These are phyloP conservation scores for Beaufortia kweichowensis DNA, from an alignment of 2,113 vertebrate genomes.

Conservation along the genomic window DNA sequence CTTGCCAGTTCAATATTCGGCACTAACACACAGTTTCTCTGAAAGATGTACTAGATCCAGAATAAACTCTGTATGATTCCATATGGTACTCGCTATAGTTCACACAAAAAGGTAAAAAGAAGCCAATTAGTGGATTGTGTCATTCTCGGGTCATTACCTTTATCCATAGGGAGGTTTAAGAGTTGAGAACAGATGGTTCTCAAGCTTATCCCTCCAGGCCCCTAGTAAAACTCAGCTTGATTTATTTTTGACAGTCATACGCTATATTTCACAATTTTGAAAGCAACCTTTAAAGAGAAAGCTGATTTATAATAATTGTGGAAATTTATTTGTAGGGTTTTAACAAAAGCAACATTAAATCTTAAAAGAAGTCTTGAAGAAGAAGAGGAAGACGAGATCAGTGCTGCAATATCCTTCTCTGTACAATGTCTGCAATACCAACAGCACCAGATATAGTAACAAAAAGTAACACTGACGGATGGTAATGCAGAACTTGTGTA, in stretches of 20 bases:
- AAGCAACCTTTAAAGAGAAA: slow-evolving; percentile 54
- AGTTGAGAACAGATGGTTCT: slow-evolving; percentile 63
- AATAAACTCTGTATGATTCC: background rate
- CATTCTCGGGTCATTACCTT: slow-evolving; percentile 33
- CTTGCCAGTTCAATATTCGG: no score
- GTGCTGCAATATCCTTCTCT: background rate
- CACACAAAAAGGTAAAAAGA: background rate
- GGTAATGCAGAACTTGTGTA: background rate
- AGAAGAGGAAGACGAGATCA: background rate
- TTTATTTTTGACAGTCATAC: slow-evolving; percentile 45
- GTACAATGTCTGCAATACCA: background rate
- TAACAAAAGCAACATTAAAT: background rate
- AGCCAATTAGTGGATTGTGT: slow-evolving; percentile 37
- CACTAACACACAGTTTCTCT: background rate
- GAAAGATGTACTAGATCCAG: background rate
- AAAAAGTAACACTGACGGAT: background rate
- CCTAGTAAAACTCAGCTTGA: slow-evolving; percentile 32
- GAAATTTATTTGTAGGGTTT: background rate
- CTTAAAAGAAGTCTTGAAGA: background rate
- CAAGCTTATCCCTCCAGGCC: slow-evolving; percentile 43
- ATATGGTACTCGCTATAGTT: background rate
- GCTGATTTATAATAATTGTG: background rate
- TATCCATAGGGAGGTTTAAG: slow-evolving; percentile 43
- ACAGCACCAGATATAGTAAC: background rate
- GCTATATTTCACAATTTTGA: slow-evolving; percentile 36